Percentiles rank a stretch among this genome's conserved stretches.
Evolutionary conservation across 2,888 invertebrate species (phyloP).

Genomic region (Cephus pulcher): DNA sequence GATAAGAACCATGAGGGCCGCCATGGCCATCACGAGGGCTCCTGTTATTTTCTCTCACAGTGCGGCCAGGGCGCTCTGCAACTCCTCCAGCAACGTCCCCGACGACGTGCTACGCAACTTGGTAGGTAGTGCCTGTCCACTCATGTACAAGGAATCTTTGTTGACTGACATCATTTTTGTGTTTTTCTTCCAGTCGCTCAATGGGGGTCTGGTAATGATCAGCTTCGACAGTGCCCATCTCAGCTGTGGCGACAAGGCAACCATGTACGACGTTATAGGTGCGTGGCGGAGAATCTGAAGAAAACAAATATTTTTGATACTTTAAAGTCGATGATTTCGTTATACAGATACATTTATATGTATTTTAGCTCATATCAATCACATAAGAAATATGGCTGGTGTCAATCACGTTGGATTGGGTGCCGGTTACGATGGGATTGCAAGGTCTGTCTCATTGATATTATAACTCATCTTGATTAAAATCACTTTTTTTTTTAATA

Average conservation of each 20-base stretch:
- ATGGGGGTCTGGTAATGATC: constrained; percentile 76
- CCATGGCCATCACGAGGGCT: constrained; percentile 71
- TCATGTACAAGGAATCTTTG: neutral
- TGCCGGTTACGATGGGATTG: constrained; percentile 71
- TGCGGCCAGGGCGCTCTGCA: constrained; percentile 73
- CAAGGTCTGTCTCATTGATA: constrained; percentile 60
- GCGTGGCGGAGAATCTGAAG: constrained; percentile 21
- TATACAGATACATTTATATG: neutral
- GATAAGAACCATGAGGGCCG: constrained; percentile 73
- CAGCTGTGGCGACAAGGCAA: constrained; percentile 71
- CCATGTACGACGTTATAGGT: constrained; percentile 73
- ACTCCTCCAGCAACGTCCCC: constrained; percentile 71
- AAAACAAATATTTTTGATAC: neutral
- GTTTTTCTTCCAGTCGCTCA: constrained; percentile 68
- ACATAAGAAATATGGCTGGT: constrained; percentile 74
- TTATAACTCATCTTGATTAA: neutral
- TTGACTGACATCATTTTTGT: neutral
- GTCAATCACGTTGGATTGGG: constrained; percentile 77
- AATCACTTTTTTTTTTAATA: too few relatives aligned
- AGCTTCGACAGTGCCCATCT: constrained; percentile 74
- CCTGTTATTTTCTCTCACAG: constrained; percentile 77
- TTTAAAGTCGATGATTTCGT: neutral
- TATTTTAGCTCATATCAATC: constrained; percentile 72
- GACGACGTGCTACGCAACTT: constrained; percentile 70
- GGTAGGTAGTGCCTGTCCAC: constrained; percentile 50